A percentile compares a stretch with the other conserved stretches of the same genome.
Evolutionary conservation across 2,797 vertebrate species (phyloP).

Genomic region (Macrochelys suwanniensis): DNA sequence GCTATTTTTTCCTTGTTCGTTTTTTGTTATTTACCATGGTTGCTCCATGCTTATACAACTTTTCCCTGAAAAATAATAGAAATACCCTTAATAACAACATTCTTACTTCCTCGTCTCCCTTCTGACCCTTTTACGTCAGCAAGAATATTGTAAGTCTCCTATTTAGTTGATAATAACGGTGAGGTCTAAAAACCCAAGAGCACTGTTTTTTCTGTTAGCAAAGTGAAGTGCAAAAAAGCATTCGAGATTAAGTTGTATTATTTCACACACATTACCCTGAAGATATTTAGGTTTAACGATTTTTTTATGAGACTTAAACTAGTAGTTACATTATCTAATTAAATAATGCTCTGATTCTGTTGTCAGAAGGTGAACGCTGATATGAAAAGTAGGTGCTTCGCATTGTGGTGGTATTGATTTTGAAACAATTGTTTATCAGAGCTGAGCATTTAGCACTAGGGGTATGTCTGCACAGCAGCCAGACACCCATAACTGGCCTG

Average conservation of each 20-base stretch:
- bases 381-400: rapidly evolving
- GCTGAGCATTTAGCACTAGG: not conserved
- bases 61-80: not conserved
- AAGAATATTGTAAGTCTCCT: not conserved
- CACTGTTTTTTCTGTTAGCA: rapidly evolving
- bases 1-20: not conserved
- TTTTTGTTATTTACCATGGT: not conserved
- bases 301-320: not conserved
- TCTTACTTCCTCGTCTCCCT: rapidly evolving
- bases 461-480: not conserved
- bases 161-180: not conserved
- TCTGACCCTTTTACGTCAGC: not conserved
- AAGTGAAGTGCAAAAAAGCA: not conserved
- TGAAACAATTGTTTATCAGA: not conserved
- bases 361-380: not conserved
- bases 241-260: not conserved
- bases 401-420: not conserved
- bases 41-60: not conserved
- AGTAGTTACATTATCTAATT: not conserved
- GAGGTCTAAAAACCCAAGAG: not conserved
- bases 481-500: not conserved
- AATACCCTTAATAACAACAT: not conserved
- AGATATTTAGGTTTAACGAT: slow-evolving; percentile 4
- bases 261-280: not conserved
- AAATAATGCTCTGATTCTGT: not conserved